These are phyloP conservation scores for Danionella dracula DNA, from an alignment of 2,797 vertebrate genomes.

Conservation along the genomic window DNA sequence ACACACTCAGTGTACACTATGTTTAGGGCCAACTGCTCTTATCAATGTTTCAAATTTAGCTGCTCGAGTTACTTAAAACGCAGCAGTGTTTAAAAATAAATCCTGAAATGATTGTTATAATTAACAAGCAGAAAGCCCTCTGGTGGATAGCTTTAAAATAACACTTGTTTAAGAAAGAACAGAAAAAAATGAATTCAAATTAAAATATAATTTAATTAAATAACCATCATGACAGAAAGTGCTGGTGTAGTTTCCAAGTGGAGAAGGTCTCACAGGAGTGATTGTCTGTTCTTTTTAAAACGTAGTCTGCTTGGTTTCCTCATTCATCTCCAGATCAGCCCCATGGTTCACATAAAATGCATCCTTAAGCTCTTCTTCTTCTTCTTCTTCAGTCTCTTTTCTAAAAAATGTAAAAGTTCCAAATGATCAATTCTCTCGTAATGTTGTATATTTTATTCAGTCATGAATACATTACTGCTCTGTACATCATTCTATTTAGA, in stretches of 20 bases:
- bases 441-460: too few species aligned
- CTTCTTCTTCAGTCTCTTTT: not conserved
- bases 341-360: constrained; percentile 24
- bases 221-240: not conserved
- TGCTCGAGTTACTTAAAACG: not conserved
- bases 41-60: not conserved
- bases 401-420: too few species aligned
- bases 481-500: too few species aligned
- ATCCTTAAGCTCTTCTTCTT: not conserved
- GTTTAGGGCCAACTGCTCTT: not conserved
- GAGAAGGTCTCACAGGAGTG: not conserved
- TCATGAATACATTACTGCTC: too few species aligned
- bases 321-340: not conserved
- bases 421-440: too few species aligned
- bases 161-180: too few species aligned
- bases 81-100: too few species aligned
- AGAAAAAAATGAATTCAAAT: not conserved
- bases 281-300: constrained; percentile 8
- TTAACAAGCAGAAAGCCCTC: too few species aligned
- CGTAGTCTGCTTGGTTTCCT: constrained; percentile 13
- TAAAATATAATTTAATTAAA: not conserved
- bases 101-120: too few species aligned
- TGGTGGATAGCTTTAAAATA: too few species aligned
- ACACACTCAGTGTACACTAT: not conserved
- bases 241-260: not conserved